Percentiles rank a stretch among this genome's conserved stretches.
These are phyloP conservation scores for Tetragonula carbonaria DNA, from an alignment of 2,888 invertebrate species.

Conservation along the genomic window DNA sequence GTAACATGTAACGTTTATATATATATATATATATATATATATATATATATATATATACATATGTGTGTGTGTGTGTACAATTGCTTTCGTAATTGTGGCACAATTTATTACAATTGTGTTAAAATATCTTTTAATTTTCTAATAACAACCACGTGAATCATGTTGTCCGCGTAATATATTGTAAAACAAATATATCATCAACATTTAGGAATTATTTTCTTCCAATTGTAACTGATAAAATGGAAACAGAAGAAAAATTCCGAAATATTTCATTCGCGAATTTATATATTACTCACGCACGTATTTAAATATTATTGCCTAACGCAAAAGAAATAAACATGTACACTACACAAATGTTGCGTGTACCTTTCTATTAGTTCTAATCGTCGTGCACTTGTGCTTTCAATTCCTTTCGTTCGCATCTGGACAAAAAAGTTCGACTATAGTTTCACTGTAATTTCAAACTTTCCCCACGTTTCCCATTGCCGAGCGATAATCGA, in stretches of 20 bases:
- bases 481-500: not conserved
- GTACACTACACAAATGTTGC: no score
- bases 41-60: no score
- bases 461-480: not conserved
- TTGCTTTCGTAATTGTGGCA: no score
- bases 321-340: not conserved
- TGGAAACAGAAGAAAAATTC: not conserved
- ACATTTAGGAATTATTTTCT: not conserved
- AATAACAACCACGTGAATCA: not conserved
- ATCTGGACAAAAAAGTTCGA: not conserved
- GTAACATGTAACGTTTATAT: no score
- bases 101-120: not conserved
- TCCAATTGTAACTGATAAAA: not conserved
- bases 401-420: not conserved
- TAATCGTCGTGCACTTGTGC: not conserved
- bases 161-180: not conserved
- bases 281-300: not conserved
- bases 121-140: not conserved
- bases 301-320: not conserved
- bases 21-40: no score
- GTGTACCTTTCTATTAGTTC: not conserved
- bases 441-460: not conserved
- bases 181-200: no score
- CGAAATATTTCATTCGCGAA: not conserved
- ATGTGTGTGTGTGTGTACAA: not conserved